Base-by-base conservation (phyloP, 2,113 vertebrate species). In the Accipiter virgatus region DNA sequence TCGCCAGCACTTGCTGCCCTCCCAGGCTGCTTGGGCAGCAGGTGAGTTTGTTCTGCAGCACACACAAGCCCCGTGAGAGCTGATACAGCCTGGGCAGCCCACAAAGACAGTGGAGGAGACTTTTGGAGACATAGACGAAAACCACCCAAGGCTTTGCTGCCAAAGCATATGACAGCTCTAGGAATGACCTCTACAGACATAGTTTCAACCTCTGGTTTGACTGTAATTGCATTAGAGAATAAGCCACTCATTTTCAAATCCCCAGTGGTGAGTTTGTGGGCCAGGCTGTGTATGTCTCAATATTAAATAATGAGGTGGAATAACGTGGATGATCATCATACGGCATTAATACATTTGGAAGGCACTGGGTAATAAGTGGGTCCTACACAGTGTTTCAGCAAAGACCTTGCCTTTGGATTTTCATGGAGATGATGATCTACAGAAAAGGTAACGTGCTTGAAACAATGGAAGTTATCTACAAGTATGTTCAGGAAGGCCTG, bases 401-500 rank as follows among this genome's bases (percentile, higher is more conserved):
- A 61, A 93, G 81, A 79, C 84, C 70, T 93, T 6, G 4, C 81
- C 86, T 93, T 85, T 58, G 61, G 83, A 16, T 95, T 65, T 91
- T 86, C 10, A 3, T 25, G 42, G 74, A 91, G 71, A 66, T 61
- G 88, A 55, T 63, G 96, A 92, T 92, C 77, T 81, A 50, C 67
- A 88, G 87, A 83, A 62, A 92, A 94, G 87, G 93, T 93, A 85
- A 73, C 1, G 2, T 73, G 71, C 84, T 88, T 6, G 4, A 43
- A 93, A 97, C 95, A 94, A 94, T 93, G 66, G 42, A 40, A 93
- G 74, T 94, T 97, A 93, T 96, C 91, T 95, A 20, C 95, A 77
- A 92, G 89, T 52, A 34, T 88, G 72, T 88, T 94, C 95, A 97
- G 96, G 94, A 97, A 96, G 91, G 96, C 93, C 91, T 91, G 95